Percentiles rank a stretch among this genome's conserved stretches.
Conservation (phyloP, 37 sponge, comb jelly and placozoan genomes). For the Eunapius fragilis region DNA sequence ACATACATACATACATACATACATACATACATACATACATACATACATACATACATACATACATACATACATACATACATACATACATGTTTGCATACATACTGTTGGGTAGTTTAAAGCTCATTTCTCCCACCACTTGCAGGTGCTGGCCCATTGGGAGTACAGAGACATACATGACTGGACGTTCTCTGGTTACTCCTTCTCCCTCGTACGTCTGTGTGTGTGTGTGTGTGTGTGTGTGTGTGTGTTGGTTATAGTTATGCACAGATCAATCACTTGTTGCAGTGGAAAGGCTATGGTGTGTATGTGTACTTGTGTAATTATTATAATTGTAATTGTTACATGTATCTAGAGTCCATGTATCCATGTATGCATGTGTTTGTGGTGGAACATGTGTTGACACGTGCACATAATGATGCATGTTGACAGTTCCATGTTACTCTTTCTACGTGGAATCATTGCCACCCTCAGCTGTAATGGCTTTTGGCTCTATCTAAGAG, state of each 20-base stretch:
- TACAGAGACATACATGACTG: conserved; percentile 45
- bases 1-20: neutral
- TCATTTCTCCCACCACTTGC: neutral
- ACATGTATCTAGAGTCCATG: neutral
- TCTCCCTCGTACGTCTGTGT: conserved; percentile 26
- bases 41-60: too few species aligned
- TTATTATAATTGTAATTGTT: neutral
- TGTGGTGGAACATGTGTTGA: too few species aligned
- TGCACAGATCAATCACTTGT: neutral
- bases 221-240: too few species aligned
- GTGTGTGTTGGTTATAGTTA: neutral
- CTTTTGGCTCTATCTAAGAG: too few species aligned
- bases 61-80: too few species aligned
- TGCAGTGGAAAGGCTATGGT: neutral
- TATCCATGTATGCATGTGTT: neutral
- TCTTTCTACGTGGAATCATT: too few species aligned
- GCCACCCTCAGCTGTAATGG: too few species aligned
- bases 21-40: neutral
- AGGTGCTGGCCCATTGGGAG: conserved; percentile 47
- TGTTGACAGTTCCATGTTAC: too few species aligned
- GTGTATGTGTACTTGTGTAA: neutral
- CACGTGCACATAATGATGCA: too few species aligned
- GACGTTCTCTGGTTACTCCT: conserved; percentile 66
- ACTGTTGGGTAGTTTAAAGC: too few species aligned
- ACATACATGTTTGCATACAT: too few species aligned